Base-by-base conservation (phyloP, 2,113 vertebrate genomes). In the Callopanchax toddi region DNA sequence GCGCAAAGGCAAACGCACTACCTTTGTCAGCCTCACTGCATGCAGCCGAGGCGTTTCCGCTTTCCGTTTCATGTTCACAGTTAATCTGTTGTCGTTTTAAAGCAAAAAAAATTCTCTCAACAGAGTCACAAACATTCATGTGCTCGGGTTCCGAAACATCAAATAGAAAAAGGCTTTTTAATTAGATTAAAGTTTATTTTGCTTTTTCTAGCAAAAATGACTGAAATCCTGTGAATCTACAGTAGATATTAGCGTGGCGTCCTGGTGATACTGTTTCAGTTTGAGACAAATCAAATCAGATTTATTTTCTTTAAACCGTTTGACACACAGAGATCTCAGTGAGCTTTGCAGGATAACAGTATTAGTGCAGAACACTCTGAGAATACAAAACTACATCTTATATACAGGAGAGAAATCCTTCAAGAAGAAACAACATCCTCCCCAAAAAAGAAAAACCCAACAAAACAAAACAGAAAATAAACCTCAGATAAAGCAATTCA, bases 11-110 rank as follows among this genome's bases (percentile, higher is more conserved):
- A 82, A 83, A 81, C 59, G 18, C 55, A 59, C 68, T 67, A 60
- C 75, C 75, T 76, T 73, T 81, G 83, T 80, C 78, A 68, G 76
- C 73, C 79, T 81, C 48, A 22, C 71, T 29, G 49, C 56, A 46
- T 36, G 60, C 15, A 70, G 49, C 62, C 8, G 23, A 2, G 20
- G 25, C 43, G 62, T 61, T 82, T 84, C 76, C 53, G 55, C n/a
- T 75, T 62, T 71, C 46, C 66, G 4, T 71, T 76, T 61, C 51
- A 63, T 62, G 53, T 76, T 59, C 52, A 11, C 66, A 43, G 39
- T 54, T 62, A 65, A 75, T 51, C 64, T 42, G n/a, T 25, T 13
- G 36, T 62, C 43, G 25, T 67, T 76, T 68, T 39, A 48, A 52
- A 73, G 15, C 40, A 8, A 18, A 57, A 56, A 18, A 18, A 53